A percentile compares a stretch with the other conserved stretches of the same genome.
These are phyloP conservation scores for Tortricodes alternella DNA, from an alignment of 2,888 invertebrate genomes.

Conservation along the genomic window DNA sequence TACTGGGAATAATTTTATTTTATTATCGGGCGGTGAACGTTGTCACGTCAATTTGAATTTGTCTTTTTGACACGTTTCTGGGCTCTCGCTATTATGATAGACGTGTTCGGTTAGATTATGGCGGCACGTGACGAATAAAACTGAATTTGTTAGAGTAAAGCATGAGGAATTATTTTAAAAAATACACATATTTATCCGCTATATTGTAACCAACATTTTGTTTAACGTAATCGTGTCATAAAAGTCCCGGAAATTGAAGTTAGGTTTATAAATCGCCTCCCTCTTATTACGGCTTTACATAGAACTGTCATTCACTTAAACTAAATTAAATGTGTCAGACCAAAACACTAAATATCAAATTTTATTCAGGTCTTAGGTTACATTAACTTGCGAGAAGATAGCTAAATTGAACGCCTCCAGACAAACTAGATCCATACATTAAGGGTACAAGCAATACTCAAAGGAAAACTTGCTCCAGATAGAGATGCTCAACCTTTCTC, in stretches of 20 bases:
- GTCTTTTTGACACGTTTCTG: conserved; percentile 8
- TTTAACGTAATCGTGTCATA: no score
- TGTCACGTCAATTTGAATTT: conserved; percentile 8
- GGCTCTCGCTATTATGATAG: background rate
- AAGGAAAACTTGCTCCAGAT: conserved; percentile 2
- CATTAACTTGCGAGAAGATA: background rate
- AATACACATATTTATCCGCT: no score
- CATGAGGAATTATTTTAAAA: no score
- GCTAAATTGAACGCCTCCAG: background rate
- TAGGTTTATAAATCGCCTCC: no score
- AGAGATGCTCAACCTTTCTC: conserved; percentile 6
- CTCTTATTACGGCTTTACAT: no score
- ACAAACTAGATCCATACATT: conserved; percentile 4
- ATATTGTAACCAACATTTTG: no score
- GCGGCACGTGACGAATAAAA: background rate
- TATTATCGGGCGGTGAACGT: conserved; percentile 11
- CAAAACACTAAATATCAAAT: conserved; percentile 1
- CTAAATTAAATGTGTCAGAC: background rate
- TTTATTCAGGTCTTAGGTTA: background rate
- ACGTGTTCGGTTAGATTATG: background rate
- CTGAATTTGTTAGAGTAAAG: background rate
- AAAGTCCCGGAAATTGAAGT: no score
- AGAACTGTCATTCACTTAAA: background rate
- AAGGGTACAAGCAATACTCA: background rate
- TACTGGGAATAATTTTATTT: conserved; percentile 15